These are phyloP conservation scores for Octopus sinensis DNA, from an alignment of 1,140 invertebrate genomes.

Conservation along the genomic window DNA sequence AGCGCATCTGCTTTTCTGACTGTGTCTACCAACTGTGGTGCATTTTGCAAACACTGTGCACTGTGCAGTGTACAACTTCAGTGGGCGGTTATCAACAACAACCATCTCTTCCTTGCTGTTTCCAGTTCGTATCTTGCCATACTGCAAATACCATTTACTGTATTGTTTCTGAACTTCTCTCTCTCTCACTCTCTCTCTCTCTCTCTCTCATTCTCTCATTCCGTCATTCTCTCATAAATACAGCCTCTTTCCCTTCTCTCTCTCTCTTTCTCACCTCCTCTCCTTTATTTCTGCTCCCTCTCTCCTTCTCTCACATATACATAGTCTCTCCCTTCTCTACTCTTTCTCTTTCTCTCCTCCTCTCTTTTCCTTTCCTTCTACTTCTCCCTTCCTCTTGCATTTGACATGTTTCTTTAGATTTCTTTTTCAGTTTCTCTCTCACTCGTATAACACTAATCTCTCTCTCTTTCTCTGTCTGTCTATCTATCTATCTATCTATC, in stretches of 20 bases:
- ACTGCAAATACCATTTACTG: no score
- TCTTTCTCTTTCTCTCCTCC: neutral
- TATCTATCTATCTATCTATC: neutral
- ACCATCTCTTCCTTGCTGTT: no score
- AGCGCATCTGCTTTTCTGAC: no score
- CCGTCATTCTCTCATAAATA: no score
- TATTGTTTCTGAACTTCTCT: no score
- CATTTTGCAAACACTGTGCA: no score
- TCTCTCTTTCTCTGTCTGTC: conserved; percentile 9
- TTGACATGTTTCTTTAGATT: neutral
- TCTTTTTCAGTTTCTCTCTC: conserved; percentile 4
- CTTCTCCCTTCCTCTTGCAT: neutral
- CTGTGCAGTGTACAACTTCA: no score
- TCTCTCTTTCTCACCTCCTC: conserved; percentile 20
- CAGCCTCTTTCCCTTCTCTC: neutral
- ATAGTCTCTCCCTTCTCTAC: conserved; percentile 1
- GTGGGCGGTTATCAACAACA: no score
- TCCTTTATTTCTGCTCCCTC: conserved; percentile 3
- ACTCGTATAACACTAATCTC: neutral
- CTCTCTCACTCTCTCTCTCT: no score
- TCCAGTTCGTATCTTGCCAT: no score
- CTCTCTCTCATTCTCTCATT: no score
- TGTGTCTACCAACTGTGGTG: no score
- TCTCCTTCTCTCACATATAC: neutral
- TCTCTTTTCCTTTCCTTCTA: neutral